Conservation (phyloP, 2,113 vertebrate genomes). For the Willisornis vidua region DNA sequence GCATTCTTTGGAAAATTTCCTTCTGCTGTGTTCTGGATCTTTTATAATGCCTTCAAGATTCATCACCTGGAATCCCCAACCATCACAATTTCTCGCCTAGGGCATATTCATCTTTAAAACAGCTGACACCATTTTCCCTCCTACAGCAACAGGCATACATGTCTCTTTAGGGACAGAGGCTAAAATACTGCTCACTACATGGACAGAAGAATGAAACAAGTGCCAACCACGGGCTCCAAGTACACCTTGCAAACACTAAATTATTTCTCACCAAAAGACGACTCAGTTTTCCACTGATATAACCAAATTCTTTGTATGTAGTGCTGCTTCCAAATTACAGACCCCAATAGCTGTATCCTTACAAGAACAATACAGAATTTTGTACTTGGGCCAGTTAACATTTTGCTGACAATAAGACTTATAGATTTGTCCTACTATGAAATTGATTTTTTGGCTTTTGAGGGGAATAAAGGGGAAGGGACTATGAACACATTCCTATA, state of each 20-base stretch:
- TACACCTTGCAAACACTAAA: not conserved
- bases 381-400: not conserved
- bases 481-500: not conserved
- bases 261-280: not conserved
- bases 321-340: not conserved
- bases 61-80: not conserved
- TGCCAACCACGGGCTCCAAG: constrained; percentile 24
- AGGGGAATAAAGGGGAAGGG: not conserved
- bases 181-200: not conserved
- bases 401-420: not conserved
- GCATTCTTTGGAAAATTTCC: not conserved
- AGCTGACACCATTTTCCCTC: not conserved
- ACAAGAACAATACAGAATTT: not conserved
- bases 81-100: not conserved
- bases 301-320: not conserved
- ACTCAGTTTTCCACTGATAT: not conserved
- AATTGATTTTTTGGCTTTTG: not conserved
- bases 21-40: not conserved
- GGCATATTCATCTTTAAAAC: not conserved
- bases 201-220: not conserved
- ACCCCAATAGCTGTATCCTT: not conserved
- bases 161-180: not conserved
- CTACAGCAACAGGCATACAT: not conserved
- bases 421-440: not conserved
- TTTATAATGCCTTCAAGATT: not conserved